These are phyloP conservation scores for Nyctalus aviator DNA, from an alignment of 2,797 vertebrate genomes.

Conservation along the genomic window DNA sequence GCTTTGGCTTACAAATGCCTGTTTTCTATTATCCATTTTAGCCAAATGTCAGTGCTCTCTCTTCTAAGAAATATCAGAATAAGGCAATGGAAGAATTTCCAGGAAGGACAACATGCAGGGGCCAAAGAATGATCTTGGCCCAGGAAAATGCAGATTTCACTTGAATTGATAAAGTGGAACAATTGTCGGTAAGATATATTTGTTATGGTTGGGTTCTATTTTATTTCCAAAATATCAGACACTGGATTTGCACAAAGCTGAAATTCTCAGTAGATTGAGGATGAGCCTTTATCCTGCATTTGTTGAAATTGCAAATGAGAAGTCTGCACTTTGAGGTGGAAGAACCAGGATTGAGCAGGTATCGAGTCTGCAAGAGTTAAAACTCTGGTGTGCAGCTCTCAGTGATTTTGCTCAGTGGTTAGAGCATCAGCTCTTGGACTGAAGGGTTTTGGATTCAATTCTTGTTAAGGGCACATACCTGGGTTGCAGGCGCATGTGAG, in stretches of 20 bases:
- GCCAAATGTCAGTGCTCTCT: not conserved
- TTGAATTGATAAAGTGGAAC: not conserved
- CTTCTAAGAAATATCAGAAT: not conserved
- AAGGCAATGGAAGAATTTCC: not conserved
- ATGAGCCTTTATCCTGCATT: not conserved
- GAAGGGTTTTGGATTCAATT: too few relatives aligned
- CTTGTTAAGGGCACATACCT: too few relatives aligned
- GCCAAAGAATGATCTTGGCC: not conserved
- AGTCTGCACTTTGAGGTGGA: not conserved
- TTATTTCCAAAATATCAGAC: not conserved
- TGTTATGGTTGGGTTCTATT: not conserved
- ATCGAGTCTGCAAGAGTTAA: not conserved
- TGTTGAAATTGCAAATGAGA: not conserved
- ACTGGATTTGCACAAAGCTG: not conserved
- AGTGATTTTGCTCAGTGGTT: too few relatives aligned
- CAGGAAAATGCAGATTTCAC: not conserved
- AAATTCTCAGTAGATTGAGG: not conserved
- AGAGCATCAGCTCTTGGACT: too few relatives aligned
- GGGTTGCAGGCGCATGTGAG: too few relatives aligned
- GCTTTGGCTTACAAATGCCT: not conserved
- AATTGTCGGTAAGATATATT: not conserved
- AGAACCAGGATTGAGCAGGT: not conserved
- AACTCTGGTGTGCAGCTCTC: too few relatives aligned
- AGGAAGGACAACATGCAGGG: not conserved
- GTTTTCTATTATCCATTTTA: conserved; percentile 12